phyloP scores from a whole-genome alignment of 2,888 invertebrate species.

The Sesia bembeciformis region DNA sequence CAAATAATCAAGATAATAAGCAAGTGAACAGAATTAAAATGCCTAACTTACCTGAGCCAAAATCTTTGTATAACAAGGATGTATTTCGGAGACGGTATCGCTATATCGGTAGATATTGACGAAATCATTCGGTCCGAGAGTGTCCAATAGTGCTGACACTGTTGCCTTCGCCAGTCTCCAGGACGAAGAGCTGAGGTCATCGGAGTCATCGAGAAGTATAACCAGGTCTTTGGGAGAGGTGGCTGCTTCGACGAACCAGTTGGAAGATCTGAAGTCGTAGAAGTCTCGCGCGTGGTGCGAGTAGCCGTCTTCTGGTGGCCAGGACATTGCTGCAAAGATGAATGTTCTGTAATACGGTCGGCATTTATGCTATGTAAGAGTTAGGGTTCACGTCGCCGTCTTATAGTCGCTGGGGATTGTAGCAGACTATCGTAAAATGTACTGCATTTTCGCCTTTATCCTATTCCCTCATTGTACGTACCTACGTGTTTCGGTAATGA shows the following conservation, averaged over 20 bases:
- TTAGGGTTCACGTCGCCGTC: no score
- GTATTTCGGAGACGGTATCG: slow-evolving; percentile 86
- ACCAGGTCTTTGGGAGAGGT: slow-evolving; percentile 98
- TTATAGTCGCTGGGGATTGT: no score
- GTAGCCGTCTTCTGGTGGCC: slow-evolving; percentile 87
- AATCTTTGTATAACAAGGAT: slow-evolving; percentile 92
- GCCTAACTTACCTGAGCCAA: slow-evolving; percentile 82
- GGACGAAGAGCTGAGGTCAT: slow-evolving; percentile 89
- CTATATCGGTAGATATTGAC: slow-evolving; percentile 96
- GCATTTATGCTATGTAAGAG: no score
- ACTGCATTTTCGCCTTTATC: no score
- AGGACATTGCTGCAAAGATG: slow-evolving; percentile 78
- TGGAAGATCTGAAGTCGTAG: slow-evolving; percentile 94
- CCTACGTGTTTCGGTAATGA: no score
- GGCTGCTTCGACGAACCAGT: slow-evolving; percentile 98
- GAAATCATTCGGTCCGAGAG: slow-evolving; percentile 96
- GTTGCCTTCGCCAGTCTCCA: slow-evolving; percentile 92
- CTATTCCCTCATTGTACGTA: no score
- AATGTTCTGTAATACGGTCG: background rate
- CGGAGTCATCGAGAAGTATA: slow-evolving; percentile 93
- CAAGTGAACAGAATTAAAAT: no score
- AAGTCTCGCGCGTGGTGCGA: slow-evolving; percentile 87
- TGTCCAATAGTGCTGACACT: slow-evolving; percentile 91
- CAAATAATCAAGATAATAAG: no score
- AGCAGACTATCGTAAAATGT: no score